A percentile compares a stretch with the other conserved stretches of the same genome.
These are phyloP conservation scores for Hylia prasina DNA, from an alignment of 2,113 vertebrate genomes.

Conservation along the genomic window DNA sequence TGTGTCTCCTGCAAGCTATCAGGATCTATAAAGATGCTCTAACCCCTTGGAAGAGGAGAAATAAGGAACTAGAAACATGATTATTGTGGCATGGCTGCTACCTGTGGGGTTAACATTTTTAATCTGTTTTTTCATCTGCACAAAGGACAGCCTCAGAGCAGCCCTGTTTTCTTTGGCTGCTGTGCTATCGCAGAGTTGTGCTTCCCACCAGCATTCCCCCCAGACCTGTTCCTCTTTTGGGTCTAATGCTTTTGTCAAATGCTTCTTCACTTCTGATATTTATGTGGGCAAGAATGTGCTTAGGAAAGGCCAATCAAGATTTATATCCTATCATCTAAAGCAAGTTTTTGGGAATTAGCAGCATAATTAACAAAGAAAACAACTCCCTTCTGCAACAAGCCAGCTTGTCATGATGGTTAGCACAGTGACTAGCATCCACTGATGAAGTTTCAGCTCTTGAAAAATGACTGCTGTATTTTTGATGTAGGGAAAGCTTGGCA, in stretches of 20 bases:
- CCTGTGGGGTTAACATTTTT: not conserved
- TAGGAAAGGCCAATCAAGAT: not conserved
- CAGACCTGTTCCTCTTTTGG: not conserved
- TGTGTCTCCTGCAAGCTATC: not conserved
- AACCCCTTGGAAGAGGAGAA: not conserved
- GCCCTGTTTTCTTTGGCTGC: constrained; percentile 29
- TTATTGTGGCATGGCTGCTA: not conserved
- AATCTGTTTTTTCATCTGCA: not conserved
- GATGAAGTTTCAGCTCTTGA: not conserved
- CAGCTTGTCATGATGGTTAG: not conserved
- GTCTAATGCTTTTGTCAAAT: not conserved
- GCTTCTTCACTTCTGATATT: not conserved
- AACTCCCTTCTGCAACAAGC: not conserved
- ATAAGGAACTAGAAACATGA: not conserved
- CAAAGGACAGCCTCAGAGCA: not conserved
- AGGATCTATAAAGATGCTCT: not conserved
- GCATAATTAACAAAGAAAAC: constrained; percentile 11
- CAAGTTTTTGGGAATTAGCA: constrained; percentile 17
- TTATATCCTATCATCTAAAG: constrained; percentile 1
- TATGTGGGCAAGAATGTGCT: not conserved
- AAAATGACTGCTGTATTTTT: not conserved
- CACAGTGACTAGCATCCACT: not conserved
- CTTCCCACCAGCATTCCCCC: not conserved
- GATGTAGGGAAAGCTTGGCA: not conserved
- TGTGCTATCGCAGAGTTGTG: accelerated